Conservation (phyloP, 2,113 vertebrate species). For the Apus apus region DNA sequence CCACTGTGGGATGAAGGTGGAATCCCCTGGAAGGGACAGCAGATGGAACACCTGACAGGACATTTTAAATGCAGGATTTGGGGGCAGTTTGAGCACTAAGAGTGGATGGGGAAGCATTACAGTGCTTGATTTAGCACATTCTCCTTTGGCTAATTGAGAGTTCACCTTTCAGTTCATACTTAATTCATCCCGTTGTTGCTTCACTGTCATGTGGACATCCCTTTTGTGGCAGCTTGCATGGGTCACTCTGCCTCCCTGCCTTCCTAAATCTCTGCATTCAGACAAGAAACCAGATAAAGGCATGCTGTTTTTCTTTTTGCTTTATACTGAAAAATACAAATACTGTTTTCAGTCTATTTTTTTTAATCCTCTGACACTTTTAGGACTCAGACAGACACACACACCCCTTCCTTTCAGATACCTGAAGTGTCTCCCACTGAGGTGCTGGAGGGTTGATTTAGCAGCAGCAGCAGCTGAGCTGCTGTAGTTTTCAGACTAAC, state of each 20-base stretch:
- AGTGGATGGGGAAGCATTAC: background rate
- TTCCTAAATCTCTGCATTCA: background rate
- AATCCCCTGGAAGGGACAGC: background rate
- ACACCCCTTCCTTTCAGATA: background rate
- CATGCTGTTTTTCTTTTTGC: background rate
- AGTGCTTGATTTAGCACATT: background rate
- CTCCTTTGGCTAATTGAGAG: background rate
- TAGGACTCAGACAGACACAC: too few species aligned
- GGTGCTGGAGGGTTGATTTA: background rate
- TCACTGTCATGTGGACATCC: background rate
- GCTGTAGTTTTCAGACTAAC: background rate
- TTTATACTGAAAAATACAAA: background rate
- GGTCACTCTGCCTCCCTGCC: too few species aligned
- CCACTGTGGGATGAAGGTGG: rapidly evolving
- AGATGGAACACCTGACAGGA: background rate
- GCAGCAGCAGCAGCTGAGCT: background rate
- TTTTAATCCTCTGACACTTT: too few species aligned
- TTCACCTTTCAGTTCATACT: background rate
- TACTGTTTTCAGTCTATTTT: background rate
- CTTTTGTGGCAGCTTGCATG: background rate
- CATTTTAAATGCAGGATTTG: background rate
- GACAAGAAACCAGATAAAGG: background rate
- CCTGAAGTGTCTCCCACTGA: background rate
- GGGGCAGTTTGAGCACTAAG: background rate
- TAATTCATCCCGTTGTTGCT: background rate